phyloP scores from a whole-genome alignment of 2,113 vertebrate species.

The Mus pahari region DNA sequence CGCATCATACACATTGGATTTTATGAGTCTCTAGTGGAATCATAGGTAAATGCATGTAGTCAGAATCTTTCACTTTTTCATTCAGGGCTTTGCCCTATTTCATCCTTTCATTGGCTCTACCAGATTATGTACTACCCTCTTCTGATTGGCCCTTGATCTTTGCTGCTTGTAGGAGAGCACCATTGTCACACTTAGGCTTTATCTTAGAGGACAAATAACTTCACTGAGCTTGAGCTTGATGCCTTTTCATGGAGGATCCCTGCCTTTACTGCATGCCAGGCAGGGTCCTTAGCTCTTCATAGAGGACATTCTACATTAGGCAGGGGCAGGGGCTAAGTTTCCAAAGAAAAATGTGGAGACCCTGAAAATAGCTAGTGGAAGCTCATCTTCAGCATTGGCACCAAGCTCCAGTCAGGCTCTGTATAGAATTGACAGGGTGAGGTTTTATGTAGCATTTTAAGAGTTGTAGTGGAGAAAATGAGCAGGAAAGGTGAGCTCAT shows the following conservation, averaged over 20 bases:
- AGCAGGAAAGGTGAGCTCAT: not conserved
- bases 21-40: not conserved
- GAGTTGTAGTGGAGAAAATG: not conserved
- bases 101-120: not conserved
- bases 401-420: not conserved
- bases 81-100: not conserved
- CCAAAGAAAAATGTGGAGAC: not conserved
- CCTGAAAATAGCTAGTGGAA: not conserved
- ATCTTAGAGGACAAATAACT: slow-evolving; percentile 42
- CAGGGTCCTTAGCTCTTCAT: not conserved
- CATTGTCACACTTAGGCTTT: slow-evolving; percentile 19
- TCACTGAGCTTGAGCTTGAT: not conserved
- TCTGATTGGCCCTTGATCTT: slow-evolving; percentile 40
- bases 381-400: not conserved
- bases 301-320: not conserved
- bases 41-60: not conserved
- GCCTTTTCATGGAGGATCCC: not conserved
- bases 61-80: not conserved
- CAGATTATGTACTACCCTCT: not conserved
- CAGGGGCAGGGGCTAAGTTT: not conserved
- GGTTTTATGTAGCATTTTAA: not conserved
- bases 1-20: not conserved
- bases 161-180: not conserved
- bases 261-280: not conserved
- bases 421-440: not conserved